These are phyloP conservation scores for Bemisia tabaci DNA, from an alignment of 1,140 invertebrate species.

Conservation along the genomic window DNA sequence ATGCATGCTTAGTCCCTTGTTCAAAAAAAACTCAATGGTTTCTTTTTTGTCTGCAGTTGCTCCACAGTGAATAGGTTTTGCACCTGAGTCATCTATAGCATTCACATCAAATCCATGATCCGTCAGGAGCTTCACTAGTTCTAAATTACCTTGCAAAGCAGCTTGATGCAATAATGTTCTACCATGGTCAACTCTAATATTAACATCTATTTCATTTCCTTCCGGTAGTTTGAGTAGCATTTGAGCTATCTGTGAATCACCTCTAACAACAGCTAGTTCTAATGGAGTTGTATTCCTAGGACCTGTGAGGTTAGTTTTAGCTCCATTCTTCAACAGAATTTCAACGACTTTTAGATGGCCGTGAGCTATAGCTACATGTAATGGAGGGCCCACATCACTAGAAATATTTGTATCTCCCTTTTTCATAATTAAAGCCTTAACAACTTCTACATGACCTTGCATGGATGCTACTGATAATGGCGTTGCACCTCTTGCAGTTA, in stretches of 20 bases:
- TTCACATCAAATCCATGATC: background rate
- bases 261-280: conserved; percentile 41
- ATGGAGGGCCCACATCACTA: conserved; percentile 16
- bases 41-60: background rate
- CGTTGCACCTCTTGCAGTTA: conserved; percentile 42
- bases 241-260: conserved; percentile 28
- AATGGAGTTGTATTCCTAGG: conserved; percentile 31
- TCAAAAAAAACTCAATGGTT: background rate
- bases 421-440: background rate
- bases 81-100: background rate
- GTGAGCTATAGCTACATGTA: conserved; percentile 34
- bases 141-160: background rate
- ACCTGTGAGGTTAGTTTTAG: conserved; percentile 19
- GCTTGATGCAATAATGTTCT: background rate
- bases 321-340: conserved; percentile 27
- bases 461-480: conserved; percentile 85
- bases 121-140: background rate
- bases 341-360: conserved; percentile 31
- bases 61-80: background rate
- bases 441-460: conserved; percentile 31
- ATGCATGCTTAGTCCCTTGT: conserved; percentile 44
- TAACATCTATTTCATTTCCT: background rate
- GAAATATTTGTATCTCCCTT: conserved; percentile 1
- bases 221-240: background rate
- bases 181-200: background rate